These are phyloP conservation scores for Hylia prasina DNA, from an alignment of 2,113 vertebrate genomes.

Conservation along the genomic window DNA sequence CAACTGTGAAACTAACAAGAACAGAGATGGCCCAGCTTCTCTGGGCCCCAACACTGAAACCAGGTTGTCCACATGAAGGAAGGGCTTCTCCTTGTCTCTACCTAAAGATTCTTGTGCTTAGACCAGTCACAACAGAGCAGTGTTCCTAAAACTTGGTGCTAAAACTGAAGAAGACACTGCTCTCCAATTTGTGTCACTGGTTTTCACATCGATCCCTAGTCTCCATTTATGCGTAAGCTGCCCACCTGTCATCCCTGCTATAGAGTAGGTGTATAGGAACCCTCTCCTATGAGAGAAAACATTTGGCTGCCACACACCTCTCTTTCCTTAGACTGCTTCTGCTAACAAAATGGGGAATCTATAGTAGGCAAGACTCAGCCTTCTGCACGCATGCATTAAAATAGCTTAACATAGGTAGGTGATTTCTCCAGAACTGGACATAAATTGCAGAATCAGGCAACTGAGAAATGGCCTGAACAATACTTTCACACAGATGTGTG, in stretches of 20 bases:
- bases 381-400: neutral
- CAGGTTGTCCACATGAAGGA: neutral
- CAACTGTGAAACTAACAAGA: neutral
- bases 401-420: neutral
- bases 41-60: accelerated
- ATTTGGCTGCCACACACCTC: neutral
- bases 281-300: neutral
- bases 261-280: neutral
- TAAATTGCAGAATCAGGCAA: neutral
- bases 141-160: neutral
- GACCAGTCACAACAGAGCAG: neutral
- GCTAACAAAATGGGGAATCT: neutral
- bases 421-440: neutral
- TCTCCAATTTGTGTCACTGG: neutral
- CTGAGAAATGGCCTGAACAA: neutral
- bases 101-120: neutral
- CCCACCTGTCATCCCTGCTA: neutral
- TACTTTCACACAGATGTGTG: neutral
- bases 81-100: neutral
- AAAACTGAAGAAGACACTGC: neutral
- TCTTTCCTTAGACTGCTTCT: neutral
- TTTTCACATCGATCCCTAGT: neutral
- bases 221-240: neutral
- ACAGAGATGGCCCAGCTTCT: neutral
- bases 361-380: neutral